phyloP scores from a whole-genome alignment of 2,888 invertebrate species.

The Drosophila kokeensis region DNA sequence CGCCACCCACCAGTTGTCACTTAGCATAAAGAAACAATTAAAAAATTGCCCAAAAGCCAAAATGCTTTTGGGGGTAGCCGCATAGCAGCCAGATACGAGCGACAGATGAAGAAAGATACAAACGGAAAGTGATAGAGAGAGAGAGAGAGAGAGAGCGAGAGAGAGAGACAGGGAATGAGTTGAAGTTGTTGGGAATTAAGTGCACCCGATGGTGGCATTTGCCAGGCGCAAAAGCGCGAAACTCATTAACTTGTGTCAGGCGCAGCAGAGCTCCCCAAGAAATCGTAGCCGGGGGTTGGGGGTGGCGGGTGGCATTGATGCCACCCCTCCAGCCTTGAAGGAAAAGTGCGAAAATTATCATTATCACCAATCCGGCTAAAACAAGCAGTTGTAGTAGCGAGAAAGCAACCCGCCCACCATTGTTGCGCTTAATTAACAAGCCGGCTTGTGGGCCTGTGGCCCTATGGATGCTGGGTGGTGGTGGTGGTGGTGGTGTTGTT shows the following conservation, averaged over 20 bases:
- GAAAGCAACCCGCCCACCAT: constrained; percentile 54
- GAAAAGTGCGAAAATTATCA: constrained; percentile 83
- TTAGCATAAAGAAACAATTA: constrained; percentile 84
- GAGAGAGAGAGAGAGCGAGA: not conserved
- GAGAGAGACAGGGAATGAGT: constrained; percentile 18
- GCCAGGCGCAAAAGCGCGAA: constrained; percentile 74
- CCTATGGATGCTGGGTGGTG: not conserved
- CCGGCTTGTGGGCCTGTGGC: constrained; percentile 9
- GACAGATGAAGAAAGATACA: constrained; percentile 22
- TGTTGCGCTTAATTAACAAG: constrained; percentile 83
- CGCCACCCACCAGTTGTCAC: constrained; percentile 60
- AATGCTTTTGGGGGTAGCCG: constrained; percentile 80
- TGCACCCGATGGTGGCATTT: constrained; percentile 81
- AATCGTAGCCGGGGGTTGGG: not conserved
- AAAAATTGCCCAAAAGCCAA: constrained; percentile 74
- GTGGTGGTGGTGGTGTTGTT: not conserved
- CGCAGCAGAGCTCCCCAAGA: constrained; percentile 60
- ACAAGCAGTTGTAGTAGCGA: constrained; percentile 25
- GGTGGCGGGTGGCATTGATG: not conserved
- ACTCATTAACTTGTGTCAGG: constrained; percentile 79
- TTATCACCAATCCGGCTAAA: constrained; percentile 75
- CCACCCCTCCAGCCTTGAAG: constrained; percentile 5
- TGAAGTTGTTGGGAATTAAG: constrained; percentile 53
- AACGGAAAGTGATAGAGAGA: not conserved
- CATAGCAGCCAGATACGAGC: constrained; percentile 59